phyloP scores from a whole-genome alignment of 2,113 vertebrate genomes.

The Sialia sialis region DNA sequence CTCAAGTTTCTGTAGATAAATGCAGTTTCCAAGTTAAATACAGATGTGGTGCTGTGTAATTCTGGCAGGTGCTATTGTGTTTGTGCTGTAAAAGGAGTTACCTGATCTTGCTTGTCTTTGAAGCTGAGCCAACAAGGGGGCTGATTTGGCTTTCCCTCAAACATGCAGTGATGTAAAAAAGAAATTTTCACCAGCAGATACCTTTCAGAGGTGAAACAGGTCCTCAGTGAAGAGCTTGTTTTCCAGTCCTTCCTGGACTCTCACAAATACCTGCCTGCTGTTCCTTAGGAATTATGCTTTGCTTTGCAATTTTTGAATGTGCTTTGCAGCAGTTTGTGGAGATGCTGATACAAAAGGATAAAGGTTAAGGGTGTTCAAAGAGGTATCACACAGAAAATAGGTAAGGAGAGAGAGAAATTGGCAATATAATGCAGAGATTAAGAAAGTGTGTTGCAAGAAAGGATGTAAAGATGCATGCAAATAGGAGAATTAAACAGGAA shows the following conservation, averaged over 20 bases:
- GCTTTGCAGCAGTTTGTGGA: neutral
- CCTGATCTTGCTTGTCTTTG: neutral
- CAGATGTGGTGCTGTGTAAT: constrained; percentile 8
- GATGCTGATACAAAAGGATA: constrained; percentile 1
- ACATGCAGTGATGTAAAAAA: neutral
- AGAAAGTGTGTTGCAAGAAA: neutral
- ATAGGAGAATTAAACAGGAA: neutral
- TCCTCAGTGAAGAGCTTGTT: neutral
- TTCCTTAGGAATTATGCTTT: neutral
- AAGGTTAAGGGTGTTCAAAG: constrained; percentile 17
- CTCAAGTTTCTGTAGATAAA: constrained; percentile 36
- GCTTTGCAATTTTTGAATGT: constrained; percentile 2
- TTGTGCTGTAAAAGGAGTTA: neutral
- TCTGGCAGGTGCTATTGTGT: constrained; percentile 14
- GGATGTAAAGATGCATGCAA: constrained; percentile 17
- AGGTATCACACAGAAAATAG: neutral
- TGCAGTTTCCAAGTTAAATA: constrained; percentile 37
- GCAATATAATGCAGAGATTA: neutral
- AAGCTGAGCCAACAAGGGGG: neutral
- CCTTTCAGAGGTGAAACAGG: neutral
- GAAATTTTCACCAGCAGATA: neutral
- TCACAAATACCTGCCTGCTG: neutral
- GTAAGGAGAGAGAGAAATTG: neutral
- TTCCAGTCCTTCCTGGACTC: neutral
- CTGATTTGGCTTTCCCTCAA: neutral